Evolutionary conservation across 2,797 vertebrate species (phyloP).

Genomic region (Tolypeutes matacus): DNA sequence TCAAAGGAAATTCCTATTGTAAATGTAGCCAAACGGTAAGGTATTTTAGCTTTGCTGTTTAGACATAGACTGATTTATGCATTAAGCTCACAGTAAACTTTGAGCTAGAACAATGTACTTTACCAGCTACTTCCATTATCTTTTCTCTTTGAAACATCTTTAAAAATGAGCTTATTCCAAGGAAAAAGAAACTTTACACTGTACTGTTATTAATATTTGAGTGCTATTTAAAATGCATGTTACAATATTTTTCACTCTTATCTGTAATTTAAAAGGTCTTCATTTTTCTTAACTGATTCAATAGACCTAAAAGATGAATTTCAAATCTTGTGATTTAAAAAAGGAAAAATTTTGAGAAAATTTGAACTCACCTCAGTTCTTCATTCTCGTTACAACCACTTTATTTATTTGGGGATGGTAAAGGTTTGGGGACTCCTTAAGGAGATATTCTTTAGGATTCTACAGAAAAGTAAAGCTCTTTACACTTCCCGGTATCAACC

Average conservation of each 20-base stretch:
- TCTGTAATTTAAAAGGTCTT: constrained; percentile 19
- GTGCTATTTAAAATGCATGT: constrained; percentile 56
- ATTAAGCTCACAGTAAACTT: background rate
- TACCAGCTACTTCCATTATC: background rate
- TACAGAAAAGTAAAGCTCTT: background rate
- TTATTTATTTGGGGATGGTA: background rate
- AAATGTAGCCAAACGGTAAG: background rate
- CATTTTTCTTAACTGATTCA: constrained; percentile 23
- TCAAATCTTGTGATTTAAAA: constrained; percentile 12
- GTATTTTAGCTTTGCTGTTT: background rate
- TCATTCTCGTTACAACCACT: background rate
- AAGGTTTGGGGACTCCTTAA: background rate
- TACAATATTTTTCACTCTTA: background rate
- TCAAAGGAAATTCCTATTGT: constrained; percentile 47
- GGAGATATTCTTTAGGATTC: background rate
- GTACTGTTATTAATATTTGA: constrained; percentile 45
- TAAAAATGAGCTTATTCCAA: constrained; percentile 49
- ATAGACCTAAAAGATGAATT: background rate
- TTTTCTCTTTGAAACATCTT: constrained; percentile 58
- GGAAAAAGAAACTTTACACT: constrained; percentile 38
- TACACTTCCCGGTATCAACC: background rate
- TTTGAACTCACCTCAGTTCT: background rate
- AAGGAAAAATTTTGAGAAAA: background rate
- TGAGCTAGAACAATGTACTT: background rate
- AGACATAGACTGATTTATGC: background rate